These are phyloP conservation scores for Eciton burchellii DNA, from an alignment of 1,140 invertebrate species.

Conservation along the genomic window DNA sequence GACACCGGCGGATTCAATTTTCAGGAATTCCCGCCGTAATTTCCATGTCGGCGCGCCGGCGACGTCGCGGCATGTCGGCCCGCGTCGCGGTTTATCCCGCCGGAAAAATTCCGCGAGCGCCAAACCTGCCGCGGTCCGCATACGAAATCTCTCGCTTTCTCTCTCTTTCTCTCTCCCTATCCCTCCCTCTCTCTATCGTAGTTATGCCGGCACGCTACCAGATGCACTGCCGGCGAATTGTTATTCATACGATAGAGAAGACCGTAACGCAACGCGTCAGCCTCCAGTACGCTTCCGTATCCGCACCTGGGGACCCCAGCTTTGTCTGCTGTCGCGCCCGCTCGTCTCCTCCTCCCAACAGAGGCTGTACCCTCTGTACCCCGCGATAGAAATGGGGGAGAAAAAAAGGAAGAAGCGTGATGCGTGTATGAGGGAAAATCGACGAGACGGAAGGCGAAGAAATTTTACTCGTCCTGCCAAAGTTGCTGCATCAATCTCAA, in stretches of 20 bases:
- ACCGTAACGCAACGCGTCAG: not conserved
- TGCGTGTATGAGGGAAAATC: constrained; percentile 46
- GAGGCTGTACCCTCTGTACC: no score
- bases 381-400: constrained; percentile 2
- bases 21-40: constrained; percentile 1
- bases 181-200: not conserved
- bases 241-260: constrained; percentile 37
- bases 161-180: not conserved
- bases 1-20: constrained; percentile 35
- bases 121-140: not conserved
- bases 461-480: constrained; percentile 54
- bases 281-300: constrained; percentile 17
- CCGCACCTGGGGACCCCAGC: constrained; percentile 44
- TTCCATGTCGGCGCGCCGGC: not conserved
- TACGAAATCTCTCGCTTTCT: not conserved
- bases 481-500: constrained; percentile 54
- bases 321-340: constrained; percentile 19
- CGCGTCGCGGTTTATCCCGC: not conserved
- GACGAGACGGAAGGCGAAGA: constrained; percentile 53
- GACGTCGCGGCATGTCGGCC: not conserved
- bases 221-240: constrained; percentile 37
- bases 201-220: constrained; percentile 13
- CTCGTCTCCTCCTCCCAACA: constrained; percentile 3
- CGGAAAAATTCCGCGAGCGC: constrained; percentile 2
- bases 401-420: constrained; percentile 9